These are phyloP conservation scores for Thunnus maccoyii DNA, from an alignment of 2,113 vertebrate species.

Conservation along the genomic window DNA sequence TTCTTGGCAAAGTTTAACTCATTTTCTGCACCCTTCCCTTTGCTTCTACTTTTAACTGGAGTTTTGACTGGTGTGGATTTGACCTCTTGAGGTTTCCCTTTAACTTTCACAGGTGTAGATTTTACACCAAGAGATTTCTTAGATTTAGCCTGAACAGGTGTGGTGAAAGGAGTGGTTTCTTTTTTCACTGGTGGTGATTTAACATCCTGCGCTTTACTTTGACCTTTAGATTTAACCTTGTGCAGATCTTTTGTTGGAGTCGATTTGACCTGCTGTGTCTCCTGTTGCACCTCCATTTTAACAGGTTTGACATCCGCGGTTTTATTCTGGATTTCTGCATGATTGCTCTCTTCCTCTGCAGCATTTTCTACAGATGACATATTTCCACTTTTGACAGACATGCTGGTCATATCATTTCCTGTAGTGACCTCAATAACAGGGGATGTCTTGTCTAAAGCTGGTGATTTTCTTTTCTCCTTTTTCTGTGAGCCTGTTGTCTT, in stretches of 20 bases:
- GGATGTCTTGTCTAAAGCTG: not conserved
- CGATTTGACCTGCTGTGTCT: conserved; percentile 10
- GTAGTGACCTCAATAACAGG: conserved; percentile 19
- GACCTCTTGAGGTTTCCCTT: conserved; percentile 31
- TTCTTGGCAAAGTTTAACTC: conserved; percentile 19
- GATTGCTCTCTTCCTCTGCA: conserved; percentile 10
- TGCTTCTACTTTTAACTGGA: conserved; percentile 17
- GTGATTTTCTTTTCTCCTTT: conserved; percentile 10
- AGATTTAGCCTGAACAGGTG: not conserved
- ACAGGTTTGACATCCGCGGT: conserved; percentile 7
- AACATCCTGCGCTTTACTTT: conserved; percentile 22
- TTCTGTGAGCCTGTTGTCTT: not conserved
- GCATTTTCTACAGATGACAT: not conserved
- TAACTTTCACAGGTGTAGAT: conserved; percentile 40
- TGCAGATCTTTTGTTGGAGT: conserved; percentile 30
- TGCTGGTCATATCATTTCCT: conserved; percentile 15
- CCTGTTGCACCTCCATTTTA: not conserved
- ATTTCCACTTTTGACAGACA: conserved; percentile 1
- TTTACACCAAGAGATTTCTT: conserved; percentile 23
- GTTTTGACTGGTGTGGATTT: conserved; percentile 37
- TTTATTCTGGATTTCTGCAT: not conserved
- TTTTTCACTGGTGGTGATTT: conserved; percentile 30
- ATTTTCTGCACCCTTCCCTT: conserved; percentile 15
- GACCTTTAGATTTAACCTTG: conserved; percentile 44
- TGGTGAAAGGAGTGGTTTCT: not conserved